phyloP scores from a whole-genome alignment of 2,113 vertebrate species.

The Ammodytes marinus region DNA sequence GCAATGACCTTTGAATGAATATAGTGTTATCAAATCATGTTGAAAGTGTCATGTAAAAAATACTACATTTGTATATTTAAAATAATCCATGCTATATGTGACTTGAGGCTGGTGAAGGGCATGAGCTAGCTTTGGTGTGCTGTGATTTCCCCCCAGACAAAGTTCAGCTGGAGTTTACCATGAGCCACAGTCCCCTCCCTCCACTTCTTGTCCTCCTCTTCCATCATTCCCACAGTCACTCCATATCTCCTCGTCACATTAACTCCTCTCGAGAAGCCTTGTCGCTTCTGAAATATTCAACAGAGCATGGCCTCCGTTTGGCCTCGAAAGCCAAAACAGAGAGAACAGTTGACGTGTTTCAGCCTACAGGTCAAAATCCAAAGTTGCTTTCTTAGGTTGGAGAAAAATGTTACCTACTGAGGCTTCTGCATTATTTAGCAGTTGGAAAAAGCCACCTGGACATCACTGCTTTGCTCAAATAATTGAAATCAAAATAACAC shows the following conservation, averaged over 20 bases:
- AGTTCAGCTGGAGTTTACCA: constrained; percentile 72
- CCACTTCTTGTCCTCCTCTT: neutral
- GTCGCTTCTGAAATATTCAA: constrained; percentile 73
- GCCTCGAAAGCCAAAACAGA: constrained; percentile 48
- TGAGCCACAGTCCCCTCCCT: constrained; percentile 24
- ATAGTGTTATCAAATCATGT: neutral
- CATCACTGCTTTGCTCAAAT: neutral
- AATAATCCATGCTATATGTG: neutral
- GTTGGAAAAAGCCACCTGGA: constrained; percentile 31
- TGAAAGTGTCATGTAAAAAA: neutral
- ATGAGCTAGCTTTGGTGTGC: neutral
- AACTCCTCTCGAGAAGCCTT: constrained; percentile 43
- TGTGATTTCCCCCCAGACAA: constrained; percentile 9
- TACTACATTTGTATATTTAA: neutral
- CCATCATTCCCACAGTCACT: constrained; percentile 36
- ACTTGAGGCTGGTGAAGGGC: neutral
- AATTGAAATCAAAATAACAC: constrained; percentile 16
- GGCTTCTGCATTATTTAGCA: constrained; percentile 13
- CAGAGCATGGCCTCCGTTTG: constrained; percentile 64
- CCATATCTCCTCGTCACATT: constrained; percentile 37
- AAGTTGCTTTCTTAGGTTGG: neutral
- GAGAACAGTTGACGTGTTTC: constrained; percentile 18
- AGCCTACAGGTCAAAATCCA: neutral
- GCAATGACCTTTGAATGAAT: neutral
- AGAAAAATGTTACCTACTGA: neutral